Evolutionary conservation across 1,140 invertebrate genomes (phyloP), one percentile per base, ranked within the genome.

Genomic region (Pteromalus puparum): DNA sequence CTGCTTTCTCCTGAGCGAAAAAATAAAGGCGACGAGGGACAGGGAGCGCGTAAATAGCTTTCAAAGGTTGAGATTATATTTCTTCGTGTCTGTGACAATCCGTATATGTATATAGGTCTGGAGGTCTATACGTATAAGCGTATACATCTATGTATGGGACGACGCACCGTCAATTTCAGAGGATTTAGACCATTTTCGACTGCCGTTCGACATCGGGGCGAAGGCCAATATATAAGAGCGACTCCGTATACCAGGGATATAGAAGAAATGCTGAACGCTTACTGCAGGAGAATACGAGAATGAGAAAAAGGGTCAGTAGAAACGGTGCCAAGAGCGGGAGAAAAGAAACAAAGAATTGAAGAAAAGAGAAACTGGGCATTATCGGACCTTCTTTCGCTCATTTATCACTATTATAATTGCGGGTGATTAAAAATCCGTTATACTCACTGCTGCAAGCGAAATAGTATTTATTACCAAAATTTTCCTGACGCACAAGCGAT

Each of bases 161-260:
- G 24, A 76, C 21, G 18, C 21, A 10, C 10, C 74, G 74, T 76
- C 74, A 76, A 76, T 76, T 76, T 48, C 38, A 26, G 42, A 76
- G n/a, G 74, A 76, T 76, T 76, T 76, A 76, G 74, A 18, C 42
- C 38, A 48, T 76, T 76, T 76, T 76, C 38, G 74, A 42, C 74
- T 76, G 24, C 10, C 74, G 74, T 28, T 42, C 10, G 72, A 38
- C 74, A 12, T 24, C 42, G n/a, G 1, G 9, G 10, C 6, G 21
- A 28, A 42, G 18, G 21, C 42, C 21, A n/a, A 76, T 76, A 76
- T 26, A 53, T 76, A 48, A 46, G 10, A 76, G 53, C 53, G 5
- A 48, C 38, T 48, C 74, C 12, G 38, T 76, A 48, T 38, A n/a
- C 4, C 0, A 30, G 4, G 34, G 5, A 65, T 65, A 21, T 73